A percentile compares a stretch with the other conserved stretches of the same genome.
Evolutionary conservation across 2,113 vertebrate genomes (phyloP).

Genomic region (Tupaia tana): DNA sequence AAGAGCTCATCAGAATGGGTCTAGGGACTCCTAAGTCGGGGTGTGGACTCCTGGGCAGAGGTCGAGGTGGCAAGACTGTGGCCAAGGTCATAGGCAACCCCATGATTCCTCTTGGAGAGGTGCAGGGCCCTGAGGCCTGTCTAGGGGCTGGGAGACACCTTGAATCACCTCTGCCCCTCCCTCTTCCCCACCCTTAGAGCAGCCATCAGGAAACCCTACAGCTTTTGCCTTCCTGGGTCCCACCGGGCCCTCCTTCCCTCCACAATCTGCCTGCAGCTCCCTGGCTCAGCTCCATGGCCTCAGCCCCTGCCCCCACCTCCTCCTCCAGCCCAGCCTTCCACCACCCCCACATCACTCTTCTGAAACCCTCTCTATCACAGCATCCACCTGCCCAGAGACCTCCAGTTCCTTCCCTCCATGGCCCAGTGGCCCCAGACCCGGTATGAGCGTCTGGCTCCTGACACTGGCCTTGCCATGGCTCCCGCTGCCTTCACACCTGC

Average conservation of each 20-base stretch:
- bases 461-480: not conserved
- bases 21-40: not conserved
- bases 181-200: not conserved
- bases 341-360: not conserved
- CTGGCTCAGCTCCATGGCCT: not conserved
- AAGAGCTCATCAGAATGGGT: not conserved
- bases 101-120: not conserved
- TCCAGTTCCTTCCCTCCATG: not conserved
- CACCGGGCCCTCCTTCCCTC: no score
- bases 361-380: not conserved
- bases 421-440: not conserved
- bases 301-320: accelerated
- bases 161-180: no score
- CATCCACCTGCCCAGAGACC: not conserved
- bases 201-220: not conserved
- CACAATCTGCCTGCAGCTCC: not conserved
- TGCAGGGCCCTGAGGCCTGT: not conserved
- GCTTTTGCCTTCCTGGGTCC: not conserved
- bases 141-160: not conserved
- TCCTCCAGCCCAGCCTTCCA: not conserved
- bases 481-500: not conserved
- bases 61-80: not conserved
- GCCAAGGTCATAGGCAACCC: not conserved
- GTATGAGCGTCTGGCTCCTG: not conserved
- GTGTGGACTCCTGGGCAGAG: not conserved